These are phyloP conservation scores for Pteria penguin DNA, from an alignment of 2,888 invertebrate species.

Conservation along the genomic window DNA sequence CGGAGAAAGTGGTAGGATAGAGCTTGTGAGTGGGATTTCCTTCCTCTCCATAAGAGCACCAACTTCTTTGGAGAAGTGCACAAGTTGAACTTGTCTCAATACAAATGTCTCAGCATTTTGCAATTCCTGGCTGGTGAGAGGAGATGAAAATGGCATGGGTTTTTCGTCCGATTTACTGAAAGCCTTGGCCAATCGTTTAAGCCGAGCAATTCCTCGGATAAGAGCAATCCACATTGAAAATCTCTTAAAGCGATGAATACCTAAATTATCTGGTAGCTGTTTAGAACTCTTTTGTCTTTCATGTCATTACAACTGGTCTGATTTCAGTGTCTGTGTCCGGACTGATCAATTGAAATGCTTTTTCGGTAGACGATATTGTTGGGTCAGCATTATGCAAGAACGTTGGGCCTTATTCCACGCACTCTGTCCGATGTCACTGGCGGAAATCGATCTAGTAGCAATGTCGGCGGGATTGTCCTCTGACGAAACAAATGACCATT, in stretches of 20 bases:
- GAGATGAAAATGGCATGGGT: too few relatives aligned
- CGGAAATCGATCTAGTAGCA: slow-evolving; percentile 2
- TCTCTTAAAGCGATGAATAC: slow-evolving; percentile 2
- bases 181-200: slow-evolving; percentile 12
- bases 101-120: too few relatives aligned
- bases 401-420: too few relatives aligned
- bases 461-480: slow-evolving; percentile 27
- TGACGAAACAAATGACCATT: slow-evolving; percentile 20
- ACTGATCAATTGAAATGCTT: not conserved
- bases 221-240: not conserved
- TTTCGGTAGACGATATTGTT: too few relatives aligned
- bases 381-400: too few relatives aligned
- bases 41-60: too few relatives aligned
- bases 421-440: not conserved
- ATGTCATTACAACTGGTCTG: not conserved
- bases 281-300: too few relatives aligned
- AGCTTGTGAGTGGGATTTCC: not conserved
- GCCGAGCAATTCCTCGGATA: not conserved
- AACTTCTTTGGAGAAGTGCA: too few relatives aligned
- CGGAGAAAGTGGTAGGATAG: slow-evolving; percentile 1
- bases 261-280: too few relatives aligned
- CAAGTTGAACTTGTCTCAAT: too few relatives aligned
- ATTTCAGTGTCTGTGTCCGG: slow-evolving; percentile 4
- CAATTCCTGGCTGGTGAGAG: too few relatives aligned
- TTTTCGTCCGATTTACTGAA: too few relatives aligned